Evolutionary conservation across 2,113 vertebrate species (phyloP).

Genomic region (Saccopteryx leptura): DNA sequence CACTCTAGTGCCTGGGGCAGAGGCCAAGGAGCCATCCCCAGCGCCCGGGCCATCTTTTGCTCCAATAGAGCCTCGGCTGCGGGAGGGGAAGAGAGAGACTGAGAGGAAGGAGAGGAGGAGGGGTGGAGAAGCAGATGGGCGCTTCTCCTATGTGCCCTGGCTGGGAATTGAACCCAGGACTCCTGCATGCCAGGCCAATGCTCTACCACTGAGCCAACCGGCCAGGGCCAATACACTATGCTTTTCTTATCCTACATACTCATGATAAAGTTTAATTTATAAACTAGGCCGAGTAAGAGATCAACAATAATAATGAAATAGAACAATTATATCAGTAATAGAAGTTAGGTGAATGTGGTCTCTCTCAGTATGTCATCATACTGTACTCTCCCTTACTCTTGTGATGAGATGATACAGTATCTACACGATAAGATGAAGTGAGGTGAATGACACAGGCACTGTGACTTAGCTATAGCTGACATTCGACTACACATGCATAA

Average conservation of each 20-base stretch:
- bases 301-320: not conserved
- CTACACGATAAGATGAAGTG: not conserved
- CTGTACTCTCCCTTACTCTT: not conserved
- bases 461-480: not conserved
- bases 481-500: not conserved
- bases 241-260: not conserved
- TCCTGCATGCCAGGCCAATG: too few relatives aligned
- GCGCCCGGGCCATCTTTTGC: too few relatives aligned
- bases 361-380: not conserved
- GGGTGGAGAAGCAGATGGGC: too few relatives aligned
- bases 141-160: too few relatives aligned
- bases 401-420: not conserved
- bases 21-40: too few relatives aligned
- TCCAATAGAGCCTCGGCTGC: too few relatives aligned
- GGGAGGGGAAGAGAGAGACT: too few relatives aligned
- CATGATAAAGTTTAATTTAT: not conserved
- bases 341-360: not conserved
- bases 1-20: too few relatives aligned
- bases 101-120: too few relatives aligned
- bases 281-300: not conserved
- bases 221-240: not conserved
- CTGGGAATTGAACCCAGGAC: too few relatives aligned
- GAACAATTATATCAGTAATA: not conserved
- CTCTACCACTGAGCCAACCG: too few relatives aligned
- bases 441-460: not conserved